Conservation (phyloP, 2,113 vertebrate genomes). For the Petrocephalus zakoni region DNA sequence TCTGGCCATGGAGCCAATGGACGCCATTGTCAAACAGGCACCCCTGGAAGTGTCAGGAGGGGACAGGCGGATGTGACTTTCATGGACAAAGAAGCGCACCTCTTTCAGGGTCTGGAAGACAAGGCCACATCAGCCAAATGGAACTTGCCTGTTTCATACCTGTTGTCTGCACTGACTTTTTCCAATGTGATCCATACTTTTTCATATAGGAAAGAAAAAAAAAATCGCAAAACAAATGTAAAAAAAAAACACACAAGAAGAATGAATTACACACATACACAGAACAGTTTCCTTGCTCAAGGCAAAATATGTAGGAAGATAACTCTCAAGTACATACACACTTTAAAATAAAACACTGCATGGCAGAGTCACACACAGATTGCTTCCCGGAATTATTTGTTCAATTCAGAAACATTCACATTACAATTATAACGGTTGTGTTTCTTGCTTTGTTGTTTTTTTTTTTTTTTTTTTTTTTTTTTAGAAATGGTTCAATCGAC, state of each 20-base stretch:
- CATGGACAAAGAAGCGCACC: conserved; percentile 41
- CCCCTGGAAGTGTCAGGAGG: conserved; percentile 10
- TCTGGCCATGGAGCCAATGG: conserved; percentile 22
- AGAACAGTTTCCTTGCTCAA: conserved; percentile 42
- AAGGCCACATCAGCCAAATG: conserved; percentile 37
- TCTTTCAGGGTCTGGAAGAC: conserved; percentile 34
- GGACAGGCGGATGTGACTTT: conserved; percentile 22
- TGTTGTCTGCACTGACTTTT: conserved; percentile 65
- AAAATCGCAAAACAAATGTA: conserved; percentile 46
- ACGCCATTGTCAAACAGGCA: neutral
- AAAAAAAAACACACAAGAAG: conserved; percentile 43
- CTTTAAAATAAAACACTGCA: conserved; percentile 60
- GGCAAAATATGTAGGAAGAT: conserved; percentile 53
- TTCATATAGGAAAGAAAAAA: conserved; percentile 55
- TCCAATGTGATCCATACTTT: conserved; percentile 60
- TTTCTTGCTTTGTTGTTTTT: conserved; percentile 31
- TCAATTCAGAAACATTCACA: conserved; percentile 59
- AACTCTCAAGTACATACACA: conserved; percentile 56
- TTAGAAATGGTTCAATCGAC: conserved; percentile 52
- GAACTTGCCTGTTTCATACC: conserved; percentile 61
- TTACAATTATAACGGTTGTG: conserved; percentile 54
- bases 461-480: conserved; percentile 43
- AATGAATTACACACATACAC: conserved; percentile 41
- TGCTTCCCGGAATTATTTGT: conserved; percentile 46
- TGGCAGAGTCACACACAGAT: conserved; percentile 46